A percentile compares a stretch with the other conserved stretches of the same genome.
Evolutionary conservation across 2,888 invertebrate species (phyloP).

Genomic region (Bruchidius siliquastri): DNA sequence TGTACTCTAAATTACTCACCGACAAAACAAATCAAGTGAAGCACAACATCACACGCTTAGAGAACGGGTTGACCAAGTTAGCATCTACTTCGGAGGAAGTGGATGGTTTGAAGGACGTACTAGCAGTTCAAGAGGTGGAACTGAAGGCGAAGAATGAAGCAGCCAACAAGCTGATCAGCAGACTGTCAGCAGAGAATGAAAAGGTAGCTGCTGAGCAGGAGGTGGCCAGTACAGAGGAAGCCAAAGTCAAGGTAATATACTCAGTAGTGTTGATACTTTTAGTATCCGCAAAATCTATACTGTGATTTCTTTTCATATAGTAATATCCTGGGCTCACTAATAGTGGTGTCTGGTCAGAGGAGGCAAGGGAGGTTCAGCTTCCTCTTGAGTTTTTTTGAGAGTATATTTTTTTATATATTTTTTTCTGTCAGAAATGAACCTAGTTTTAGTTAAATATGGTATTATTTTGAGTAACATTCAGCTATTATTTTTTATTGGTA

Average conservation of each 20-base stretch:
- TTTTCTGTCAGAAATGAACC: no score
- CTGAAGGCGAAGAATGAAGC: constrained; percentile 84
- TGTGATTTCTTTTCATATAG: no score
- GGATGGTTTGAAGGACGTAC: constrained; percentile 72
- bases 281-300: no score
- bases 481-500: no score
- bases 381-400: no score
- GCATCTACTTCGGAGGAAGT: constrained; percentile 81
- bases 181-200: constrained; percentile 84
- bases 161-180: constrained; percentile 81
- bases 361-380: no score
- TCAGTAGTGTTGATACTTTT: no score
- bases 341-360: no score
- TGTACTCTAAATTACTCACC: constrained; percentile 68
- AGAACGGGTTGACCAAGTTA: constrained; percentile 84
- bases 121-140: constrained; percentile 61
- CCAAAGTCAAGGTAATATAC: constrained; percentile 75
- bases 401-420: no score
- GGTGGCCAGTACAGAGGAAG: constrained; percentile 78
- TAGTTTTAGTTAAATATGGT: no score
- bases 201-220: constrained; percentile 86
- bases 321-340: no score
- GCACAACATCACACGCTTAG: constrained; percentile 72
- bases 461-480: no score
- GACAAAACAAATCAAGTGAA: constrained; percentile 66